These are phyloP conservation scores for Tamias sibiricus DNA, from an alignment of 2,113 vertebrate species.

Conservation along the genomic window DNA sequence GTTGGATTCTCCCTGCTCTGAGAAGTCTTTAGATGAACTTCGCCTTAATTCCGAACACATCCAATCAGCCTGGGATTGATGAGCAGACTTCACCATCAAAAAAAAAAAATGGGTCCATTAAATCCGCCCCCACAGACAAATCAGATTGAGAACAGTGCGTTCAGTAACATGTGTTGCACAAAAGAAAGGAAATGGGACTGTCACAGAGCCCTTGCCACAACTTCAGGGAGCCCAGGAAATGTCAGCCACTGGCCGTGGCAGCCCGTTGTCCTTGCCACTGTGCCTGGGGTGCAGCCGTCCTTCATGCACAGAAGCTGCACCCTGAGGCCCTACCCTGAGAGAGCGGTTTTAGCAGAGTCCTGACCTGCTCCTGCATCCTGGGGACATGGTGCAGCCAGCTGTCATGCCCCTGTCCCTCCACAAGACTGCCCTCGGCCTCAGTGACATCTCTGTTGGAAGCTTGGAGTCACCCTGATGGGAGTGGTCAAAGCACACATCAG, in stretches of 20 bases:
- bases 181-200: background rate
- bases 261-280: no score
- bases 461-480: background rate
- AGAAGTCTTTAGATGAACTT: background rate
- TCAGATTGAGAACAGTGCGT: background rate
- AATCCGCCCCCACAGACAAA: background rate
- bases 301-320: background rate
- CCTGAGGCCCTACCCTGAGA: background rate
- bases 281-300: no score
- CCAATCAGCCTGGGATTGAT: background rate
- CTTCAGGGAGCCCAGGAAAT: background rate
- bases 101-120: background rate
- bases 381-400: no score
- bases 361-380: background rate
- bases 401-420: no score
- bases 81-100: background rate
- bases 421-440: no score
- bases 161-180: background rate
- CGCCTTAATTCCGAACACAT: background rate
- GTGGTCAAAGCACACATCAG: no score
- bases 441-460: background rate
- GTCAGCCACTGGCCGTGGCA: background rate
- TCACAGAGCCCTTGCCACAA: background rate
- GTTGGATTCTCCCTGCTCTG: no score
- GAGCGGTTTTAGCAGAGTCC: background rate